Base-by-base conservation (phyloP, 1,140 invertebrate genomes). In the Caerostris extrusa region DNA sequence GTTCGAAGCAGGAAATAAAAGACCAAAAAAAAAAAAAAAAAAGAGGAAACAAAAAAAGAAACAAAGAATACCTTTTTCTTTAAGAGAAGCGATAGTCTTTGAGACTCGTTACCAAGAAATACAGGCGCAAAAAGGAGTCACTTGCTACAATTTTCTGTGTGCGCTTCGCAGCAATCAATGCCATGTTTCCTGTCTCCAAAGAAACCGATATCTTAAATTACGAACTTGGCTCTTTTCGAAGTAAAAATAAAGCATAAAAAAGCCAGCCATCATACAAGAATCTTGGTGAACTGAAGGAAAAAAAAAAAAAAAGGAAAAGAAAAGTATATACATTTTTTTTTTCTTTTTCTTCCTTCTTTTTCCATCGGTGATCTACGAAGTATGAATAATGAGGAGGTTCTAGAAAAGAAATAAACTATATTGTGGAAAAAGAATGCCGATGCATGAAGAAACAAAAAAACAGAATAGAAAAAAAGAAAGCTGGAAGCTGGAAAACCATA, bases 121-220 rank as follows among this genome's bases (percentile, higher is more conserved):
- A 64, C 82, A 71, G 91, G 83, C 91, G 82, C 60, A 93, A 93
- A 93, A 92, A 83, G 56, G 64, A 69, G 10, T 12, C 64, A 50
- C 53, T 50, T 69, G 56, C 82, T 69, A 71, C 61, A 57, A 71
- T 34, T 81, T 57, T 8, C 56, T 17, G 60, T 77, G 8, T 60
- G 50, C 55, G 77, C 82, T 93, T 50, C 71, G 17, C n/a, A 69
- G 91, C 91, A 93, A 93, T 93, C 91, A 93, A 93, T 93, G 91
- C 58, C 53, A 34, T 85, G 71, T 85, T 93, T 87, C 91, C 91
- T 87, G 91, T 77, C 82, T 87, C 82, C 67, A 50, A 93, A 93
- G 91, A 87, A 93, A 93, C 91, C 91, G 91, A 93, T 93, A 93
- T 93, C 91, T 93, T 93, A 93, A 93, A 93, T 93, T 93, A 92